Percentiles rank a stretch among this genome's conserved stretches.
These are phyloP conservation scores for Netelia melanura DNA, from an alignment of 2,888 invertebrate genomes.

Conservation along the genomic window DNA sequence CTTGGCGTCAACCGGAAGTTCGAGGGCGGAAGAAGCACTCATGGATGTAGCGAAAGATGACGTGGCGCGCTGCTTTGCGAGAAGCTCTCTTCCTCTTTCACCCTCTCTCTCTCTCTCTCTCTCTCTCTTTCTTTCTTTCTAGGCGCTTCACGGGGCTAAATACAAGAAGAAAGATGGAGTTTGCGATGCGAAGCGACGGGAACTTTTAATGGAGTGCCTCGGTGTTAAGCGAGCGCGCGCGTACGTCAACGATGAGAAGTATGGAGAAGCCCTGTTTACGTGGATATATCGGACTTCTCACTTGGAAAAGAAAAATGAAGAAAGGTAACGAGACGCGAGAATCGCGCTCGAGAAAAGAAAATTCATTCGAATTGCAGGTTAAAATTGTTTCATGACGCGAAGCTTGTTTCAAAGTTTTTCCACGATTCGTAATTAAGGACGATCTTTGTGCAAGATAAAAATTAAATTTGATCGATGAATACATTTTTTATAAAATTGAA, in stretches of 20 bases:
- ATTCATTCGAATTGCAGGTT: too few relatives aligned
- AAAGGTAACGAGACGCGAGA: neutral
- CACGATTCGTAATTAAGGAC: too few relatives aligned
- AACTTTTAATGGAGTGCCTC: slow-evolving; percentile 69
- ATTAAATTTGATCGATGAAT: too few relatives aligned
- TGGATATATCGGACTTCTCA: slow-evolving; percentile 24
- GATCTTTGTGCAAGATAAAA: too few relatives aligned
- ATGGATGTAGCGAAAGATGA: slow-evolving; percentile 43
- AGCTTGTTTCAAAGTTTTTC: too few relatives aligned
- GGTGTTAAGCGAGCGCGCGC: slow-evolving; percentile 38
- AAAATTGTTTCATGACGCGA: too few relatives aligned
- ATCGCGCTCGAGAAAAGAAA: too few relatives aligned
- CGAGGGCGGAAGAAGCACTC: slow-evolving; percentile 44
- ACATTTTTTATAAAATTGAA: too few relatives aligned
- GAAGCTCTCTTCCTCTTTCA: neutral
- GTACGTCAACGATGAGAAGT: slow-evolving; percentile 55
- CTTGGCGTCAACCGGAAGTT: slow-evolving; percentile 59
- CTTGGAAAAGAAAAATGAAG: slow-evolving; percentile 1
- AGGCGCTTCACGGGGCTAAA: slow-evolving; percentile 38
- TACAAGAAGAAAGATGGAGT: slow-evolving; percentile 58
- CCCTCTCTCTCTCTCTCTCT: too few relatives aligned
- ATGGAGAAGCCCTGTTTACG: slow-evolving; percentile 49
- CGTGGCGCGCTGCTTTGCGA: slow-evolving; percentile 31
- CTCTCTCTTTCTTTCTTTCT: too few relatives aligned
- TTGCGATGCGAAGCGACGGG: slow-evolving; percentile 51